phyloP scores from a whole-genome alignment of 2,797 vertebrate species.

The Tokudaia tokunoshimensis region DNA sequence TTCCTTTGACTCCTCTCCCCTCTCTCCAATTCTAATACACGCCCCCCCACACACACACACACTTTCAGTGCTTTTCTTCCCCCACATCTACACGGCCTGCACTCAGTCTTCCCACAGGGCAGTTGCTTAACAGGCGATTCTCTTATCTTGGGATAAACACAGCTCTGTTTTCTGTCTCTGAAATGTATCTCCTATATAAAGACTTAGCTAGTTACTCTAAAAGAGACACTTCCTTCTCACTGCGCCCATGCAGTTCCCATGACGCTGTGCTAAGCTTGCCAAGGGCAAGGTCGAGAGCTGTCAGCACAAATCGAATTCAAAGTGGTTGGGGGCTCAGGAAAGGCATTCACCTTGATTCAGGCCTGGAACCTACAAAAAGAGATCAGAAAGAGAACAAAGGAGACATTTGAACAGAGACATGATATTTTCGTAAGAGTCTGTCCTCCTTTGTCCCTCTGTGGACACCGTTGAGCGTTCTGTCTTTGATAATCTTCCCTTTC shows the following conservation, averaged over 20 bases:
- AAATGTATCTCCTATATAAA: conserved; percentile 19
- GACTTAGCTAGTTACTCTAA: background rate
- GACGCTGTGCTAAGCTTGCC: background rate
- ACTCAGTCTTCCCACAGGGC: background rate
- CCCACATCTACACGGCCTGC: background rate
- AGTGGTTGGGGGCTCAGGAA: background rate
- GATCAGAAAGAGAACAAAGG: background rate
- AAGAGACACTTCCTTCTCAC: conserved; percentile 10
- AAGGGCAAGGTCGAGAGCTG: background rate
- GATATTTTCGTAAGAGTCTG: conserved; percentile 11
- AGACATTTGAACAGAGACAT: background rate
- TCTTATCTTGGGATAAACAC: background rate
- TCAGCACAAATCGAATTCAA: background rate
- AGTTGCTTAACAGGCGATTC: background rate
- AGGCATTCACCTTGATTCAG: background rate
- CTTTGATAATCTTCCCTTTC: background rate
- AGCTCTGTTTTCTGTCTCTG: background rate
- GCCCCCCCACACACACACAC: no score
- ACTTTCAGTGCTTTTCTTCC: background rate
- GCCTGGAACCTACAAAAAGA: background rate
- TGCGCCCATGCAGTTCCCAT: background rate
- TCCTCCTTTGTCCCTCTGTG: background rate
- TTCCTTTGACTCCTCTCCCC: background rate
- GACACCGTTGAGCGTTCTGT: background rate
- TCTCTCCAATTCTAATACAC: background rate